Percentiles rank a stretch among this genome's conserved stretches.
These are phyloP conservation scores for Spongilla lacustris DNA, from an alignment of 37 sponge, comb jelly and placozoan genomes.

Conservation along the genomic window DNA sequence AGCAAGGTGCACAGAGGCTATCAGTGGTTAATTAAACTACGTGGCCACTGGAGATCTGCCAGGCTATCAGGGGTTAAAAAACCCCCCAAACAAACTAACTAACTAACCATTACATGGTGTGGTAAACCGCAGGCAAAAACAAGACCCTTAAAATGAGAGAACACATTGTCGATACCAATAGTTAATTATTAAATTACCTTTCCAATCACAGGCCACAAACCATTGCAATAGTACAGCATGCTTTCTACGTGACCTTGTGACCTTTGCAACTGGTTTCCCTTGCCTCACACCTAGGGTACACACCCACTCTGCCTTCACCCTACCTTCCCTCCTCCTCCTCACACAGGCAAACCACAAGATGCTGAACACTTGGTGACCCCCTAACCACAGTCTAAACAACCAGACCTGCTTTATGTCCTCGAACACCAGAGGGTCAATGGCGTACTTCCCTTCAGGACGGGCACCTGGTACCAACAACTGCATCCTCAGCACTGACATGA, in stretches of 20 bases:
- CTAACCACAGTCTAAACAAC: neutral
- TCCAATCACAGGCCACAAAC: neutral
- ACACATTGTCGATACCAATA: neutral
- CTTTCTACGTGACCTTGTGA: neutral
- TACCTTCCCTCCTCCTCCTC: no score
- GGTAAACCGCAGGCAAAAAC: neutral
- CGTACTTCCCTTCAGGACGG: conserved; percentile 24
- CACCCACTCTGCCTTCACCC: neutral
- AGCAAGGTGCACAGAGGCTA: neutral
- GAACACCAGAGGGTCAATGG: conserved; percentile 61
- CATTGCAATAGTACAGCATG: neutral
- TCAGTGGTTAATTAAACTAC: neutral
- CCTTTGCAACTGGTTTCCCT: no score
- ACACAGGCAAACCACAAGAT: neutral
- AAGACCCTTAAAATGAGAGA: neutral
- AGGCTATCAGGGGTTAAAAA: neutral
- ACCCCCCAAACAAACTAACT: no score
- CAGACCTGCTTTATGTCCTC: conserved; percentile 70
- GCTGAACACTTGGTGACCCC: neutral
- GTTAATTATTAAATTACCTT: neutral
- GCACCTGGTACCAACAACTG: conserved; percentile 63
- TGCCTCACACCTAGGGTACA: no score
- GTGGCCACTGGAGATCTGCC: neutral
- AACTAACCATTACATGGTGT: neutral
- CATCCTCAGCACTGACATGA: conserved; percentile 88